Evolutionary conservation across 2,888 invertebrate species (phyloP).

Genomic region (Pachymerium ferrugineum): DNA sequence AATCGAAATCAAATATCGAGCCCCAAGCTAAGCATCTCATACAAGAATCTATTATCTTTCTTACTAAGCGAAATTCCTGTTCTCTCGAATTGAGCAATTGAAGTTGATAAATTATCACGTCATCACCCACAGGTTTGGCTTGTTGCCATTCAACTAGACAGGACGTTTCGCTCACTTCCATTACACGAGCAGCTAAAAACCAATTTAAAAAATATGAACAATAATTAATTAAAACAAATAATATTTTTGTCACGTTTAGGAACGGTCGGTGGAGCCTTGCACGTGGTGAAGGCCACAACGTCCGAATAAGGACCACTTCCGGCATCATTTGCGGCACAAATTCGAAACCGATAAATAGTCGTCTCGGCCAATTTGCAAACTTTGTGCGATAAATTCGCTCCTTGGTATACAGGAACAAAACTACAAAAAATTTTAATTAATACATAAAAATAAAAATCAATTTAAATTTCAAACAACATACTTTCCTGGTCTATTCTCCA

Average conservation of each 20-base stretch:
- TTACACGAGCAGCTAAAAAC: conserved; percentile 56
- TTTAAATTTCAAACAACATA: conserved; percentile 38
- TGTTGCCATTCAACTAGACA: conserved; percentile 63
- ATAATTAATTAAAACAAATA: not conserved
- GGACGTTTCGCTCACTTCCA: conserved; percentile 54
- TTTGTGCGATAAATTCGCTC: conserved; percentile 70
- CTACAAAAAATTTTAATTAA: no score
- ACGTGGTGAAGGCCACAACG: conserved; percentile 64
- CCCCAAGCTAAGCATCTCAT: no score
- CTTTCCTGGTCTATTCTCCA: conserved; percentile 57
- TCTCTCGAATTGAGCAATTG: conserved; percentile 59
- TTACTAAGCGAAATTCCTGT: conserved; percentile 60
- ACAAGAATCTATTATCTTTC: no score
- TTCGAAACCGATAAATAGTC: conserved; percentile 74
- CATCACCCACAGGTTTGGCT: conserved; percentile 54
- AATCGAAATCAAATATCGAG: no score
- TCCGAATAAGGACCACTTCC: conserved; percentile 74
- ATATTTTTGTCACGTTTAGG: conserved; percentile 55
- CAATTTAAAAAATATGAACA: not conserved
- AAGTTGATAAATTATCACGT: conserved; percentile 67
- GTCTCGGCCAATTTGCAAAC: conserved; percentile 77
- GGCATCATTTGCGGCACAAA: conserved; percentile 77
- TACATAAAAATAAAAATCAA: not conserved
- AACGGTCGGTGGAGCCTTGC: conserved; percentile 71
- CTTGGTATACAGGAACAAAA: conserved; percentile 59